Percentiles rank a stretch among this genome's conserved stretches.
Conservation (phyloP, 2,888 invertebrate species). For the Hydraecia micacea region DNA sequence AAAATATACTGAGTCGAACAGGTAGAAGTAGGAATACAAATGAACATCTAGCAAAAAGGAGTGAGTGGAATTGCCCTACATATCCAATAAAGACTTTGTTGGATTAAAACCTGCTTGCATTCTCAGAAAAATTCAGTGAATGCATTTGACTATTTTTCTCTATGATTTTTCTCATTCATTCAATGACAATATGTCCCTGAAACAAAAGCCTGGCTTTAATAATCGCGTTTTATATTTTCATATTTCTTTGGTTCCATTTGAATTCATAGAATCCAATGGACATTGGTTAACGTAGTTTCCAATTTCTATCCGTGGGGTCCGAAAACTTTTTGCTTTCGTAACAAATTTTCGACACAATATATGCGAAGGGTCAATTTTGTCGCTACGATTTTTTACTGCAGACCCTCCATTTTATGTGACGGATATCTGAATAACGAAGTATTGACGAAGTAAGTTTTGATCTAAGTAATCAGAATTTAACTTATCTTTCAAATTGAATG, state of each 20-base stretch:
- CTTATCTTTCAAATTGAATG: conserved; percentile 9
- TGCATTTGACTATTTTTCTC: not conserved
- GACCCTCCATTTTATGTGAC: conserved; percentile 18
- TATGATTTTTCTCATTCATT: not conserved
- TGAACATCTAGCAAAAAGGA: not conserved
- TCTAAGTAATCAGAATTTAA: conserved; percentile 28
- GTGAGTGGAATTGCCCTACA: not conserved
- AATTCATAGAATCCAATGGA: conserved; percentile 26
- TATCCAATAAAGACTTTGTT: conserved; percentile 8
- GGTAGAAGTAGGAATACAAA: not conserved
- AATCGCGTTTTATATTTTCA: conserved; percentile 4
- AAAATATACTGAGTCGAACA: not conserved
- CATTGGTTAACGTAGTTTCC: conserved; percentile 24
- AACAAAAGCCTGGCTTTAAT: conserved; percentile 14
- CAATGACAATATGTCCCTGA: not conserved
- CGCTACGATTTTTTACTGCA: conserved; percentile 25
- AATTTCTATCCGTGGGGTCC: conserved; percentile 27
- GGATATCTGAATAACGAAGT: conserved; percentile 34
- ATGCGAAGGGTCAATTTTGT: conserved; percentile 43
- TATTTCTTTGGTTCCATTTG: conserved; percentile 7
- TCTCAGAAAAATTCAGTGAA: conserved; percentile 3
- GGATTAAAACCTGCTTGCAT: not conserved
- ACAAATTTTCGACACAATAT: conserved; percentile 41
- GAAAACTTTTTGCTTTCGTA: conserved; percentile 42
- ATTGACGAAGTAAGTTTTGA: conserved; percentile 34